Conservation (phyloP, 1,140 invertebrate genomes). For the Drosophila aff. region DNA sequence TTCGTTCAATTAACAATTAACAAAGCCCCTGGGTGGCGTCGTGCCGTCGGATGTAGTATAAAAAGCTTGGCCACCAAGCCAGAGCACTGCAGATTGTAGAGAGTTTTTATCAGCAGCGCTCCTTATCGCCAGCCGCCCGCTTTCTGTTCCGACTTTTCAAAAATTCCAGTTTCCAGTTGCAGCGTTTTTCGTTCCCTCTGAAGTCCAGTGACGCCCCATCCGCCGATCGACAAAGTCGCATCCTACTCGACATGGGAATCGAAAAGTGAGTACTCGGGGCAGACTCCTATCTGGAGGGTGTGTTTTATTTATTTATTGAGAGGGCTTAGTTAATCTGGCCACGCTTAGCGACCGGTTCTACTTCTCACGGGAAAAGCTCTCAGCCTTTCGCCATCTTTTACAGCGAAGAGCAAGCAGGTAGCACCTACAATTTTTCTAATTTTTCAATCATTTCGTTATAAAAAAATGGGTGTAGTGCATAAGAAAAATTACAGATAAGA, state of each 20-base stretch:
- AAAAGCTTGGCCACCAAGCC: slow-evolving; percentile 37
- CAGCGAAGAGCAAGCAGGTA: not conserved
- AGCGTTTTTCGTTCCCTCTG: slow-evolving; percentile 28
- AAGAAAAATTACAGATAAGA: too few relatives aligned
- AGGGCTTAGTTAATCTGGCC: slow-evolving; percentile 6
- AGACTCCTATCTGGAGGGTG: slow-evolving; percentile 3
- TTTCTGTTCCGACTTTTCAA: slow-evolving; percentile 35
- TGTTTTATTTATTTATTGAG: slow-evolving; percentile 4
- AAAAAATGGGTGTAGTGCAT: too few relatives aligned
- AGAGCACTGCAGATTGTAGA: slow-evolving; percentile 41
- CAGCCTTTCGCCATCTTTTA: slow-evolving; percentile 19
- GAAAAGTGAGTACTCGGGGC: slow-evolving; percentile 64
- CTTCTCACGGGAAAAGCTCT: slow-evolving; percentile 4
- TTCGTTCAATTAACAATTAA: slow-evolving; percentile 27
- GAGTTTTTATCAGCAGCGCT: slow-evolving; percentile 24
- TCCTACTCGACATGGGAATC: slow-evolving; percentile 53
- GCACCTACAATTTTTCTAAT: not conserved
- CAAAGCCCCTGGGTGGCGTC: slow-evolving; percentile 10
- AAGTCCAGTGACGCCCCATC: slow-evolving; percentile 56
- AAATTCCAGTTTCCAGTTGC: slow-evolving; percentile 38
- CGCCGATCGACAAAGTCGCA: slow-evolving; percentile 63
- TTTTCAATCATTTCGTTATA: too few relatives aligned
- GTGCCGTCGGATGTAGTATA: slow-evolving; percentile 46
- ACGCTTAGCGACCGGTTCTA: slow-evolving; percentile 14
- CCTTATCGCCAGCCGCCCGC: slow-evolving; percentile 53